phyloP scores from a whole-genome alignment of 2,797 vertebrate genomes.

The Amblyraja radiata region DNA sequence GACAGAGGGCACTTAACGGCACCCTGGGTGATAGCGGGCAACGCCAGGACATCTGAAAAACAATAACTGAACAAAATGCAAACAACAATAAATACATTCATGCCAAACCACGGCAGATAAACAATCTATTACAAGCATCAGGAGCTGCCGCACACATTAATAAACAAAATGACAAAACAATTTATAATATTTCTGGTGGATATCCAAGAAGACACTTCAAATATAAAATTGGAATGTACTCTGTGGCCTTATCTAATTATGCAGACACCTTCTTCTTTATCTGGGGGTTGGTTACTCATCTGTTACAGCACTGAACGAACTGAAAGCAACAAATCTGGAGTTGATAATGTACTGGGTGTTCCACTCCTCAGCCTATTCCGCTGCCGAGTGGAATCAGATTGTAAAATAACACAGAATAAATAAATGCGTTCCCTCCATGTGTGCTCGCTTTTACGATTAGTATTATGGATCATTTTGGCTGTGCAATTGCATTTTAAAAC shows the following conservation, averaged over 20 bases:
- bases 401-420: constrained; percentile 8
- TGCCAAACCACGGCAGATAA: background rate
- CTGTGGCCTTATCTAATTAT: constrained; percentile 14
- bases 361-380: background rate
- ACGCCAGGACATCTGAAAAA: background rate
- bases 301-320: background rate
- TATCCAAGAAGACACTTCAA: constrained; percentile 23
- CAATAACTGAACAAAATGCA: constrained; percentile 9
- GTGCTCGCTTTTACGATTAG: background rate
- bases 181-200: constrained; percentile 18
- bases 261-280: background rate
- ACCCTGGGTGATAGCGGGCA: background rate
- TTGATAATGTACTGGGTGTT: background rate
- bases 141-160: background rate
- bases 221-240: background rate
- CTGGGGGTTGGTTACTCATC: constrained; percentile 2
- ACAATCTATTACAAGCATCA: background rate
- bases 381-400: background rate
- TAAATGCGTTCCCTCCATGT: background rate
- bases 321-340: background rate
- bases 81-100: background rate
- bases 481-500: constrained; percentile 24
- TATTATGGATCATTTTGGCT: constrained; percentile 21
- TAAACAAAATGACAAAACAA: constrained; percentile 26
- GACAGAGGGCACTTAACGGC: background rate